These are phyloP conservation scores for Xiphophorus hellerii DNA, from an alignment of 2,113 vertebrate species.

Conservation along the genomic window DNA sequence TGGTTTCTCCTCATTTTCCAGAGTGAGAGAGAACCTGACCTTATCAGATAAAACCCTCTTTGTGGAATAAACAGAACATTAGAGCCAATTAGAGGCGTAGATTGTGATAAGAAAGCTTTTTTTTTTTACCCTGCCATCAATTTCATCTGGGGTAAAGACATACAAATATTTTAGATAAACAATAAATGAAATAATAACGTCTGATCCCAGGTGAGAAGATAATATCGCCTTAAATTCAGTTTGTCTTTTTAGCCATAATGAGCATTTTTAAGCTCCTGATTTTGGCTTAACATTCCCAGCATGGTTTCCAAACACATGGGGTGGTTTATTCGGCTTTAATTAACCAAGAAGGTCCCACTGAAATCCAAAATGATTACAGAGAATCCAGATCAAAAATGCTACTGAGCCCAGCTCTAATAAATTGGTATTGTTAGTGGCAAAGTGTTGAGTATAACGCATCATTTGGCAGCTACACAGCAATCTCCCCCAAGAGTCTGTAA, in stretches of 20 bases:
- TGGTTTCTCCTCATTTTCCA: constrained; percentile 44
- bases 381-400: not conserved
- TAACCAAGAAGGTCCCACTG: not conserved
- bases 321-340: not conserved
- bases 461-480: constrained; percentile 23
- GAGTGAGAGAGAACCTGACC: constrained; percentile 19
- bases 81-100: constrained; percentile 21
- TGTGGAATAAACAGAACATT: constrained; percentile 8
- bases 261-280: constrained; percentile 14
- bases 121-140: not conserved
- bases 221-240: not conserved
- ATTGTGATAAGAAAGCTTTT: constrained; percentile 16
- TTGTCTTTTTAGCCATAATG: not conserved
- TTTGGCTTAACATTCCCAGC: constrained; percentile 1
- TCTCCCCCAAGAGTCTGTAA: constrained; percentile 7
- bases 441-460: constrained; percentile 19
- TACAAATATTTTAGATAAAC: not conserved
- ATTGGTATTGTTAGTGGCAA: constrained; percentile 26
- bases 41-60: constrained; percentile 36
- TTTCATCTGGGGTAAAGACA: not conserved
- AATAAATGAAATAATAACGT: not conserved
- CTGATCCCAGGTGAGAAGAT: not conserved
- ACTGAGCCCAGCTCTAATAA: constrained; percentile 12
- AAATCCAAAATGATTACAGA: not conserved
- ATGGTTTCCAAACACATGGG: constrained; percentile 2